Base-by-base conservation (phyloP, 2,797 vertebrate genomes). In the Novumbra hubbsi region DNA sequence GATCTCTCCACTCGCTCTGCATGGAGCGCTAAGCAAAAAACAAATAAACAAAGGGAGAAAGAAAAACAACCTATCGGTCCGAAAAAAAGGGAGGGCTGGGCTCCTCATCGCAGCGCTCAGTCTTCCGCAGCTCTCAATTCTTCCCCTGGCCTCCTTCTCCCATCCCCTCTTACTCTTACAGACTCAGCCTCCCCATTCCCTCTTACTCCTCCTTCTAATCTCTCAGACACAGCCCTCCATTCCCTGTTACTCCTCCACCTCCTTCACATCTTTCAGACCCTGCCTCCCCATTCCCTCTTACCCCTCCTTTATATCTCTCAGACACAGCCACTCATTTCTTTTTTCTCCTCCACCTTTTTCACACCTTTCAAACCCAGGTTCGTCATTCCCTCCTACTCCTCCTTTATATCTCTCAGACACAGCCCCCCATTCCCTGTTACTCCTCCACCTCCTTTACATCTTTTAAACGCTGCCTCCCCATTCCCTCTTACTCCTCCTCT, bases 21-120 rank as follows among this genome's bases (percentile, higher is more conserved):
- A 57, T 71, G 62, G 80, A 87, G 73, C 57, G 1, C 76, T 78
- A 79, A 84, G 81, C 82, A 83, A 82, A 73, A 72, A 60, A 68
- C 70, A 69, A 78, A 78, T 77, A 80, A 72, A 81, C 71, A 65
- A 72, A 50, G 72, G 76, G 45, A 60, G 45, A 60, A 77, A 76
- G 49, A 74, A 78, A 67, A 75, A 68, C 71, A 79, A 68, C 57
- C 81, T 73, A 75, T 68, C 68, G 34, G 19, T 16, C 52, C 7
- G 41, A 49, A 19, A 63, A 28, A 75, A 68, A 24, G 76, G 69
- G 14, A 19, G 27, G 71, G 63, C 50, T 28, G 19, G 72, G 15
- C 14, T 57, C 34, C 45, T 49, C n/a, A 41, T 34, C 24, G 9
- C 34, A 48, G 38, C 5, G 4, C 28, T 73, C 64, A 72, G 76